Conservation (phyloP, 2,797 vertebrate species). For the Liparis tanakae region DNA sequence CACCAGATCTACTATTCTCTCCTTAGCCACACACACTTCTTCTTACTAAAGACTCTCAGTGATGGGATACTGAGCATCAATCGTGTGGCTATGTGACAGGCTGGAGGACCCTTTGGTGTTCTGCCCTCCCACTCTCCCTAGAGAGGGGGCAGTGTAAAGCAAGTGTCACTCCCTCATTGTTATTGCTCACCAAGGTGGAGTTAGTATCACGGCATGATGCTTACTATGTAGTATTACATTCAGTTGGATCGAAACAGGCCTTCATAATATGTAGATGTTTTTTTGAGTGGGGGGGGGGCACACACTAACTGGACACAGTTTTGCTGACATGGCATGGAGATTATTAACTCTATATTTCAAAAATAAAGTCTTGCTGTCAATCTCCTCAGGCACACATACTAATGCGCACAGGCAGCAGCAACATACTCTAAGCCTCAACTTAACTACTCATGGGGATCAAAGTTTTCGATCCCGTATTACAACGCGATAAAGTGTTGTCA, state of each 20-base stretch:
- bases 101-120: conserved; percentile 54
- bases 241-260: background rate
- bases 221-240: conserved; percentile 9
- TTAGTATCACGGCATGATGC: conserved; percentile 22
- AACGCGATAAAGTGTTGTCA: conserved; percentile 57
- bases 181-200: conserved; percentile 40
- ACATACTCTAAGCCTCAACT: conserved; percentile 35
- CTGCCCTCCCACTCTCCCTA: conserved; percentile 57
- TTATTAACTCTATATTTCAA: conserved; percentile 27
- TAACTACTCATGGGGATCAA: conserved; percentile 55
- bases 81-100: conserved; percentile 58
- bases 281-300: background rate
- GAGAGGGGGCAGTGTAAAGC: conserved; percentile 60
- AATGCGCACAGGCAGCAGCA: conserved; percentile 15
- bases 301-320: conserved; percentile 11
- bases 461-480: conserved; percentile 56
- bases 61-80: conserved; percentile 43
- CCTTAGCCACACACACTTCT: conserved; percentile 5
- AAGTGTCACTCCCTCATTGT: conserved; percentile 39
- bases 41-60: conserved; percentile 21
- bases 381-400: background rate
- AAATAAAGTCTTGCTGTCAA: conserved; percentile 11
- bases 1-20: conserved; percentile 5
- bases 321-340: conserved; percentile 7
- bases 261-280: background rate